Base-by-base conservation (phyloP, 2,113 vertebrate genomes). In the Poecile atricapillus region DNA sequence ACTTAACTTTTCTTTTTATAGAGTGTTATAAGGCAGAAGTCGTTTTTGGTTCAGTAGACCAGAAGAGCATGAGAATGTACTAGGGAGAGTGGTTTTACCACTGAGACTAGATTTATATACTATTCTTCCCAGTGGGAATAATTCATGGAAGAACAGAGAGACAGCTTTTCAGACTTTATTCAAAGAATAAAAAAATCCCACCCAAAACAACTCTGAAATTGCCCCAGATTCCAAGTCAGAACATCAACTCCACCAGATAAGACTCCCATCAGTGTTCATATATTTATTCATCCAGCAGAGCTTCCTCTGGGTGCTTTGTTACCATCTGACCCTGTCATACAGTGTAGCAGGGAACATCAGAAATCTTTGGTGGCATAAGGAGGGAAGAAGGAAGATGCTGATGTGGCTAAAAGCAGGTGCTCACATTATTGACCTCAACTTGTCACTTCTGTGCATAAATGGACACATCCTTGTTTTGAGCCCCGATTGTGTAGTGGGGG, bases 401-500 rank as follows among this genome's bases (percentile, higher is more conserved):
- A 10, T 37, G 15, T 7, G 15, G 39, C 56, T 44, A 53, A 68
- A n/a, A 68, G 39, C 28, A 50, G 22, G 14, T 59, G 33, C 4
- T 89, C 21, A 8, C 1, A 2, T 43, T 83, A 3, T 6, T 47
- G n/a, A 15, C 14, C 5, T 39, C 31, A 30, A 0, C 19, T 1
- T 0, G 0, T 46, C 46, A 55, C 0, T 47, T 63, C 52, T 68
- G 41, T 46, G 35, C 25, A 49, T 9, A 75, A 41, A 63, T 28
- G 2, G 71, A 20, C 1, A 0, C 7, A 4, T n/a, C 50, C 33
- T 46, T 58, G 21, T 25, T 85, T 49, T 65, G 39, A 84, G 41
- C 41, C 50, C 18, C 0, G 1, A 0, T 33, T 58, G 5, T 5
- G 25, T 33, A 30, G 23, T 37, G 11, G 3, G 13, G 3, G 3